Evolutionary conservation across 1,140 invertebrate genomes (phyloP).

Genomic region (Apis dorsata): DNA sequence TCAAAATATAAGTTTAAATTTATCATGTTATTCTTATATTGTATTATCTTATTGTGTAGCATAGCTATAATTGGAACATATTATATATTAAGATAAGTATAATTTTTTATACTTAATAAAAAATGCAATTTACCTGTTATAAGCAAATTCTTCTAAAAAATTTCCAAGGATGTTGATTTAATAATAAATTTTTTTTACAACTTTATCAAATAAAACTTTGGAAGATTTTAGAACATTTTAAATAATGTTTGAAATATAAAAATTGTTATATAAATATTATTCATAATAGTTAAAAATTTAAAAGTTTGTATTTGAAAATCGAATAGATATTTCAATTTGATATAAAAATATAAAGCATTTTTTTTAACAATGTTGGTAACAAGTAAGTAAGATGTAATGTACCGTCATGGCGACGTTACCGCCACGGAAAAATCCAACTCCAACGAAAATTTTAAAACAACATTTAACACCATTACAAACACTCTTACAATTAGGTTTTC

Average conservation of each 20-base stretch:
- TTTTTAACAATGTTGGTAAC: slow-evolving; percentile 12
- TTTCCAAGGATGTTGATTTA: background rate
- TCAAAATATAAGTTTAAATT: background rate
- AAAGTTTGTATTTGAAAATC: background rate
- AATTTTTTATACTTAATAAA: background rate
- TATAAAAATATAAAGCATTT: background rate
- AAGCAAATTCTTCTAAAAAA: too few species aligned
- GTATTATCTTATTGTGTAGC: background rate
- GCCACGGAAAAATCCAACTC: slow-evolving; percentile 84
- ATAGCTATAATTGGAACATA: background rate
- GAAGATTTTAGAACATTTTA: background rate
- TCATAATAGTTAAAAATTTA: background rate
- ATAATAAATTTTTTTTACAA: background rate
- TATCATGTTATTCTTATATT: background rate
- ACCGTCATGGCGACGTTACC: slow-evolving; percentile 84
- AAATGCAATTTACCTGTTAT: background rate
- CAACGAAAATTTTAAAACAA: slow-evolving; percentile 86
- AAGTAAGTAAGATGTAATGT: slow-evolving; percentile 51
- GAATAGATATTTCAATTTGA: background rate
- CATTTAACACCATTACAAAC: slow-evolving; percentile 89
- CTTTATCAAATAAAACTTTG: background rate
- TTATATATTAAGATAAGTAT: background rate
- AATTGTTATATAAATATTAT: background rate
- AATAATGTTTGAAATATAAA: background rate
- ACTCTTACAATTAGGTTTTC: slow-evolving; percentile 92